Conservation (phyloP, 1,140 invertebrate genomes). For the Aradophagus sp. region DNA sequence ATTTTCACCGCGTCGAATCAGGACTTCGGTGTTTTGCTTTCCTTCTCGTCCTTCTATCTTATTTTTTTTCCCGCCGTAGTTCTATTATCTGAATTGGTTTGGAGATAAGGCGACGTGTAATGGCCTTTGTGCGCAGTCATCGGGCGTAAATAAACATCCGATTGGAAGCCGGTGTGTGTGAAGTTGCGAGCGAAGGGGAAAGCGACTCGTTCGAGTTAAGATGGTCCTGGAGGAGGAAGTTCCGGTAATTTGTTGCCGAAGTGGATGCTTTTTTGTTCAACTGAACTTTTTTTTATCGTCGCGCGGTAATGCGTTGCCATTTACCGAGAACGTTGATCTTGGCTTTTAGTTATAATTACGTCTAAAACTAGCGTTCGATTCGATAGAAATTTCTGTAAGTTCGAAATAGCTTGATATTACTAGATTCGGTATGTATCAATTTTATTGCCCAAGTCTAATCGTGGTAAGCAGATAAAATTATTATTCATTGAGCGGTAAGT, state of each 20-base stretch:
- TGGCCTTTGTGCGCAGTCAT: conserved; percentile 41
- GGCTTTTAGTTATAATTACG: too few relatives aligned
- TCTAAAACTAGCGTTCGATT: too few relatives aligned
- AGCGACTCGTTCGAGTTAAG: conserved; percentile 1
- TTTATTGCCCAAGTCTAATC: too few relatives aligned
- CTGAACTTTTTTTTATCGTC: too few relatives aligned
- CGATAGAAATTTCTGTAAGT: too few relatives aligned
- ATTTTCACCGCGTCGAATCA: not conserved
- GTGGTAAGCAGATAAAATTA: too few relatives aligned
- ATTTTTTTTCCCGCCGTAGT: not conserved
- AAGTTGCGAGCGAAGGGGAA: not conserved
- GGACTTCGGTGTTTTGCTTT: not conserved
- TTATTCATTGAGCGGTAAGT: too few relatives aligned
- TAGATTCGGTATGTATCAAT: too few relatives aligned
- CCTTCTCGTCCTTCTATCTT: not conserved
- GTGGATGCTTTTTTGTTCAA: too few relatives aligned
- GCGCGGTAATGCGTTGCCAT: too few relatives aligned
- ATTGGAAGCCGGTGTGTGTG: conserved; percentile 1
- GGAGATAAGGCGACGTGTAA: conserved; percentile 37
- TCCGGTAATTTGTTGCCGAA: conserved; percentile 1
- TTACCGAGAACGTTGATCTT: too few relatives aligned
- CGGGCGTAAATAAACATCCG: conserved; percentile 43
- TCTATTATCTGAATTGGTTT: conserved; percentile 8
- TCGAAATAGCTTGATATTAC: too few relatives aligned
- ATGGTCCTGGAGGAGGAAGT: not conserved